Evolutionary conservation across 2,113 vertebrate genomes (phyloP).

Genomic region (Natator depressus): DNA sequence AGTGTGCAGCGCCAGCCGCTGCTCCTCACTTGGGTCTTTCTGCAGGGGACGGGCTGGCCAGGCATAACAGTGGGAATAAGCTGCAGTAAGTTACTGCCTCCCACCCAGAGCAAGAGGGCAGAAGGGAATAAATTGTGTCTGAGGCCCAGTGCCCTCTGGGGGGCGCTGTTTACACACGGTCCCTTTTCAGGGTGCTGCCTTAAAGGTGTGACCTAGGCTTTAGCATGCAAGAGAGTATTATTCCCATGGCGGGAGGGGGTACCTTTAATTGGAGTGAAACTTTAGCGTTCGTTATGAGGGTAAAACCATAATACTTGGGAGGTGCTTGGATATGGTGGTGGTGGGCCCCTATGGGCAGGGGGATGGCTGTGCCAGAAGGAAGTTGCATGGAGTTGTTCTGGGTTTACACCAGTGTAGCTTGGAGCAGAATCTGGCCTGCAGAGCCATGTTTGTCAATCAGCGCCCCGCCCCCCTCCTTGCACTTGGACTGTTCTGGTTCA

Average conservation of each 20-base stretch:
- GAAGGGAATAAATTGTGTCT: no score
- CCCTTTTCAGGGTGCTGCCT: background rate
- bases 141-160: no score
- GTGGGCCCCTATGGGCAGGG: background rate
- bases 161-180: background rate
- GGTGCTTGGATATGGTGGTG: background rate
- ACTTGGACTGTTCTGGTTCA: background rate
- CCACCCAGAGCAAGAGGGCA: background rate
- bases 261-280: background rate
- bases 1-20: background rate
- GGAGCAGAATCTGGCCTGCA: background rate
- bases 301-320: background rate
- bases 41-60: background rate
- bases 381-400: accelerated
- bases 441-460: accelerated
- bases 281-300: background rate
- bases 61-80: background rate
- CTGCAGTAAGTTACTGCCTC: background rate
- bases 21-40: background rate
- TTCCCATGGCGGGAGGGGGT: background rate
- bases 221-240: background rate
- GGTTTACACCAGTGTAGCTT: accelerated
- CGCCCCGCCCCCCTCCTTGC: accelerated
- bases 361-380: background rate
- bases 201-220: background rate